Conservation (phyloP, 2,797 vertebrate species). For the Sebastes vulpes region DNA sequence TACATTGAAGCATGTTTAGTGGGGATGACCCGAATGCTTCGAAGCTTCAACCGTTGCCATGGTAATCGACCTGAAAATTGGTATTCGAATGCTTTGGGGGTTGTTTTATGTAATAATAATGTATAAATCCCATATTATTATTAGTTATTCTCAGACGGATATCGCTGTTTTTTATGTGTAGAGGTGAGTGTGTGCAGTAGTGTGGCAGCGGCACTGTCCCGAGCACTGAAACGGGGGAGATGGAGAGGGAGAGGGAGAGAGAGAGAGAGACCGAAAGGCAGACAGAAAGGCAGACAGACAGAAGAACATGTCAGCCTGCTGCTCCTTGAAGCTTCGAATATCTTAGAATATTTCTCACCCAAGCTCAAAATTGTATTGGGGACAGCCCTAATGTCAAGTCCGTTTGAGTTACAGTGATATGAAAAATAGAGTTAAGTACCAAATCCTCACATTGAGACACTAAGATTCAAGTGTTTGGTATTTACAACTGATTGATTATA, state of each 20-base stretch:
- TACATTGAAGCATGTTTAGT: not conserved
- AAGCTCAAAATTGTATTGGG: not conserved
- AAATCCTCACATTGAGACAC: not conserved
- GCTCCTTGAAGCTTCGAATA: not conserved
- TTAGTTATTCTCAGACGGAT: not conserved
- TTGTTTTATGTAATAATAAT: not conserved
- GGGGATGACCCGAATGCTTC: not conserved
- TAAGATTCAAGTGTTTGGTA: not conserved
- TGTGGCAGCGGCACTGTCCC: not conserved
- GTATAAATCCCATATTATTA: not conserved
- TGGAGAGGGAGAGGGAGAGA: too few species aligned
- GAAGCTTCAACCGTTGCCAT: not conserved
- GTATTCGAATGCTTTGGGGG: not conserved
- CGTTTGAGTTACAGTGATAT: not conserved
- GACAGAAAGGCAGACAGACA: not conserved
- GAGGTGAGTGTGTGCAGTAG: not conserved
- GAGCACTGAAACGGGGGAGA: not conserved
- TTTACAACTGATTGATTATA: not conserved
- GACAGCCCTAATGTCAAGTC: not conserved
- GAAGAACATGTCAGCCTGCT: not conserved
- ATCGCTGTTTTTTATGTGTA: not conserved
- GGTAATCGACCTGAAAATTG: too few species aligned
- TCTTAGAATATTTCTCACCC: not conserved
- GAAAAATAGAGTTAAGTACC: not conserved
- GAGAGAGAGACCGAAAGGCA: not conserved